Evolutionary conservation across 2,113 vertebrate genomes (phyloP).

Genomic region (Spizaetus ornatus): DNA sequence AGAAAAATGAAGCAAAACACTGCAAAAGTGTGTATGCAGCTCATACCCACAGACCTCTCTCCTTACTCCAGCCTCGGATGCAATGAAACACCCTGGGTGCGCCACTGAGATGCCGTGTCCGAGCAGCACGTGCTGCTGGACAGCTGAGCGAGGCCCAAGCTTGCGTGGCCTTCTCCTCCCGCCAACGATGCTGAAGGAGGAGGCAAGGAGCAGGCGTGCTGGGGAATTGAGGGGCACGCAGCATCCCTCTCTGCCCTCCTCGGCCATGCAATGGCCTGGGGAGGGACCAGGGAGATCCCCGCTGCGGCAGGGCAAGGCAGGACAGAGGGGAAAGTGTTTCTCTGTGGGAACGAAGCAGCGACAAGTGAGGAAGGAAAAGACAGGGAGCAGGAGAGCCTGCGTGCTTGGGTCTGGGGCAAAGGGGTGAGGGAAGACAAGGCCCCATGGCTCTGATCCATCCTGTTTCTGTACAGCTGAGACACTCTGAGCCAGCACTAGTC

Average conservation of each 20-base stretch:
- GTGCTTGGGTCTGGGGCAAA: not conserved
- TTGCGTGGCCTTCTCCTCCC: not conserved
- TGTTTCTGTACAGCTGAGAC: not conserved
- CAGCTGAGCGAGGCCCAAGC: not conserved
- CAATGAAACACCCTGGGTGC: not conserved
- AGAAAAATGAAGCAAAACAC: not conserved
- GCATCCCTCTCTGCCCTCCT: not conserved
- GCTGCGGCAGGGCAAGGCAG: not conserved
- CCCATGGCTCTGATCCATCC: not conserved
- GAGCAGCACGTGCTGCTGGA: not conserved
- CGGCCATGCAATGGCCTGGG: too few relatives aligned
- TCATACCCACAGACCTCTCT: not conserved
- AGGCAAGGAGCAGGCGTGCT: accelerated
- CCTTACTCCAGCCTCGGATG: not conserved
- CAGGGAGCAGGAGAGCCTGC: accelerated
- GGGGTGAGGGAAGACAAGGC: not conserved
- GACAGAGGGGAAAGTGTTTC: not conserved
- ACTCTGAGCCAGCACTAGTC: not conserved
- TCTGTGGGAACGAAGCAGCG: accelerated
- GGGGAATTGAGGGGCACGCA: not conserved
- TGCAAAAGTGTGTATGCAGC: not conserved
- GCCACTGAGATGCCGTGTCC: not conserved
- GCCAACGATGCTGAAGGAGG: not conserved
- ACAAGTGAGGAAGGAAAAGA: not conserved
- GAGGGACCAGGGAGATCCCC: not conserved